phyloP scores from a whole-genome alignment of 2,113 vertebrate genomes.

The Pristiophorus japonicus region DNA sequence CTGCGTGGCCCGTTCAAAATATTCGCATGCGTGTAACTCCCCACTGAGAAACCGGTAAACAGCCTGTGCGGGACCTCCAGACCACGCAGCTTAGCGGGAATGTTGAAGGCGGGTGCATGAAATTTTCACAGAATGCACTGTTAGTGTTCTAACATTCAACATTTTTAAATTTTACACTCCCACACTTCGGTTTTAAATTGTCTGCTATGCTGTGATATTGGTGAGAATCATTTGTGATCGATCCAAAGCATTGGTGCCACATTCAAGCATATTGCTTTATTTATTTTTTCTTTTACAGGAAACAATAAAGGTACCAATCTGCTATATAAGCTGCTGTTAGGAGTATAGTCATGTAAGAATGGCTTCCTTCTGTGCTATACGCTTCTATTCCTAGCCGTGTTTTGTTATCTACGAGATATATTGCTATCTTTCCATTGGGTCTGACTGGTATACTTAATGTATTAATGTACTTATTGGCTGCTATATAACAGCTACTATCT shows the following conservation, averaged over 20 bases:
- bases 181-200: not conserved
- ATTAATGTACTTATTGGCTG: not conserved
- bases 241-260: too few relatives aligned
- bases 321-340: not conserved
- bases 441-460: not conserved
- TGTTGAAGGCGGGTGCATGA: not conserved
- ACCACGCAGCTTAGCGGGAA: too few relatives aligned
- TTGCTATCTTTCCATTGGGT: not conserved
- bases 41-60: too few relatives aligned
- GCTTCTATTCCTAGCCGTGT: not conserved
- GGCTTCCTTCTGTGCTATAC: too few relatives aligned
- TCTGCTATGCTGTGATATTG: not conserved
- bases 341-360: not conserved
- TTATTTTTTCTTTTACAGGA: too few relatives aligned
- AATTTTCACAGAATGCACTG: not conserved
- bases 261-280: too few relatives aligned
- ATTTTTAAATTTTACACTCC: not conserved
- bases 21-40: too few relatives aligned
- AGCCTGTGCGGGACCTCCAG: too few relatives aligned
- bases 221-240: not conserved
- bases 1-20: too few relatives aligned
- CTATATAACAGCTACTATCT: not conserved
- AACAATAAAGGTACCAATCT: not conserved
- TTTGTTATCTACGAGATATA: not conserved
- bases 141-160: not conserved